phyloP scores from a whole-genome alignment of 2,888 invertebrate genomes.

The Cerceris rybyensis region DNA sequence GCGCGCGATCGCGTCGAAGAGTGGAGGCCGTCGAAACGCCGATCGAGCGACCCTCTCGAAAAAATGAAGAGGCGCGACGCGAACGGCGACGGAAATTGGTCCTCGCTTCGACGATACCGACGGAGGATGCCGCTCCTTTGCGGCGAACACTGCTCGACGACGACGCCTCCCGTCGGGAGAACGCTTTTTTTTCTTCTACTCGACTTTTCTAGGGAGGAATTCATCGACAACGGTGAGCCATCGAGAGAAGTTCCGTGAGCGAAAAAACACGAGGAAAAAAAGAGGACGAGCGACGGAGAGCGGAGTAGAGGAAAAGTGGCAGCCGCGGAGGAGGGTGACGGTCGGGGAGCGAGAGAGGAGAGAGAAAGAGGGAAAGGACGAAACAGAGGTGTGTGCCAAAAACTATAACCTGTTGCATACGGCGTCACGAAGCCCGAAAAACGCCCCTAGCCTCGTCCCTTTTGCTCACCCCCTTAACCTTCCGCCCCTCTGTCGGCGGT shows the following conservation, averaged over 20 bases:
- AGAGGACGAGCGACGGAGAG: slow-evolving; percentile 43
- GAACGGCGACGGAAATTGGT: background rate
- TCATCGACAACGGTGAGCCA: slow-evolving; percentile 30
- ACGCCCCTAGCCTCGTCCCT: slow-evolving; percentile 77
- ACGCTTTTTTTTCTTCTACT: slow-evolving; percentile 31
- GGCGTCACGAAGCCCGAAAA: slow-evolving; percentile 79
- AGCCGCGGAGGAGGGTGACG: slow-evolving; percentile 49
- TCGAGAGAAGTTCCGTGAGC: slow-evolving; percentile 50
- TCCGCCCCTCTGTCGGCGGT: slow-evolving; percentile 26
- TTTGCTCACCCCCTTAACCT: slow-evolving; percentile 61
- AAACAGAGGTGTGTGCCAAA: slow-evolving; percentile 79
- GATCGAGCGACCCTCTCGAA: background rate
- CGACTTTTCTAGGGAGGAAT: slow-evolving; percentile 63
- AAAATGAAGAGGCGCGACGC: background rate
- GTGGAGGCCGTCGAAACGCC: background rate
- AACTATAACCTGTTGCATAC: slow-evolving; percentile 81
- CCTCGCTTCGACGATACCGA: too few species aligned
- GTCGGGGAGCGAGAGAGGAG: slow-evolving; percentile 56
- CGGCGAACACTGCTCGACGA: background rate
- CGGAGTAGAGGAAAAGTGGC: slow-evolving; percentile 49
- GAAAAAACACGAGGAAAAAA: slow-evolving; percentile 44
- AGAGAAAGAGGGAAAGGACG: slow-evolving; percentile 57
- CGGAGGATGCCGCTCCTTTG: too few species aligned
- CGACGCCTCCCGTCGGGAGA: background rate
- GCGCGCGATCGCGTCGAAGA: slow-evolving; percentile 3